These are phyloP conservation scores for Paedocypris micromegethes DNA, from an alignment of 2,797 vertebrate species.

Conservation along the genomic window DNA sequence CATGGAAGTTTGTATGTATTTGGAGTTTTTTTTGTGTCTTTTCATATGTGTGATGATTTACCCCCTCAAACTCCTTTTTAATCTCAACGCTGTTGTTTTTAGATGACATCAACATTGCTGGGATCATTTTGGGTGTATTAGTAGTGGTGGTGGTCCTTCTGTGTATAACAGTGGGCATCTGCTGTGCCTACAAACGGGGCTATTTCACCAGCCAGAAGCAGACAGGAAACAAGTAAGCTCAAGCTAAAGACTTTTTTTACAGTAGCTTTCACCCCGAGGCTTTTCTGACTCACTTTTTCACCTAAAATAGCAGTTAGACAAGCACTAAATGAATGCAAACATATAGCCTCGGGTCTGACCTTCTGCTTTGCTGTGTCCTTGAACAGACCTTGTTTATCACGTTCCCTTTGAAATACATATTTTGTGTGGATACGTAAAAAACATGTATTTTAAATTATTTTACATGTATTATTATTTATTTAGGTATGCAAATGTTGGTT, in stretches of 20 bases:
- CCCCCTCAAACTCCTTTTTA: background rate
- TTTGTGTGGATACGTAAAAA: too few relatives aligned
- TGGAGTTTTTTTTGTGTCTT: background rate
- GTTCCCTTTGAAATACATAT: too few relatives aligned
- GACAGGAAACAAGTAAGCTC: conserved; percentile 81
- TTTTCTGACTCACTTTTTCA: conserved; percentile 6
- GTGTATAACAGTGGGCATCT: conserved; percentile 86
- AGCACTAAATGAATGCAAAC: too few relatives aligned
- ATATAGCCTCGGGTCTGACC: too few relatives aligned
- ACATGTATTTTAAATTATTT: too few relatives aligned
- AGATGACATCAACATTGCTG: conserved; percentile 90
- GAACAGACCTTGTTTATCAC: background rate
- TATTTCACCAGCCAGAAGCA: conserved; percentile 83
- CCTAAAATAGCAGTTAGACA: too few relatives aligned
- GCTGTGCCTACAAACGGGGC: conserved; percentile 89
- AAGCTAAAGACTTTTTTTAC: conserved; percentile 20
- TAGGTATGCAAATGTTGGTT: too few relatives aligned
- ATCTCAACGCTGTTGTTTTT: conserved; percentile 36
- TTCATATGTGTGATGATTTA: background rate
- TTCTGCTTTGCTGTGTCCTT: background rate
- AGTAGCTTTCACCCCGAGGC: conserved; percentile 17
- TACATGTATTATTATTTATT: too few relatives aligned
- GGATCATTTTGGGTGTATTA: conserved; percentile 85
- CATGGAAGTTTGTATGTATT: conserved; percentile 97
- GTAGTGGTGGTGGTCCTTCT: conserved; percentile 83